These are phyloP conservation scores for Eupithecia inturbata DNA, from an alignment of 2,888 invertebrate species.

Conservation along the genomic window DNA sequence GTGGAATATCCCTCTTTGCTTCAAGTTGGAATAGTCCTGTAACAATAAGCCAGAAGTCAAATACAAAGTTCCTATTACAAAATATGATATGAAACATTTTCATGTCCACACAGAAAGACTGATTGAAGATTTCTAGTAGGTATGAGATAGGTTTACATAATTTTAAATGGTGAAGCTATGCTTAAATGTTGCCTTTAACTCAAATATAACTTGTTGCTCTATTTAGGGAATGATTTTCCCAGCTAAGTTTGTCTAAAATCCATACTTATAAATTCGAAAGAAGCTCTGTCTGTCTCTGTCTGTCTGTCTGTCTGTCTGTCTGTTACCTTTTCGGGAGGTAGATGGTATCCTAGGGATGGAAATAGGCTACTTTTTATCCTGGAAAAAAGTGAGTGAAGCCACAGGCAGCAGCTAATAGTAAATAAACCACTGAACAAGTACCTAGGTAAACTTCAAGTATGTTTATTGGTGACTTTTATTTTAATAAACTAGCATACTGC, in stretches of 20 bases:
- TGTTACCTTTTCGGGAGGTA: no score
- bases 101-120: not conserved
- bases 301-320: no score
- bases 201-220: not conserved
- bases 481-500: not conserved
- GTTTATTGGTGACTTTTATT: not conserved
- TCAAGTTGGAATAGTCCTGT: slow-evolving; percentile 65
- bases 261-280: no score
- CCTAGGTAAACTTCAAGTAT: not conserved
- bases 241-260: not conserved
- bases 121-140: no score
- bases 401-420: no score
- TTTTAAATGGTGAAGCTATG: not conserved
- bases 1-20: slow-evolving; percentile 69
- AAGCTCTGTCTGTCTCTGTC: no score
- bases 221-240: not conserved
- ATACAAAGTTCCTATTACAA: not conserved
- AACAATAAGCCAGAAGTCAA: not conserved
- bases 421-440: not conserved
- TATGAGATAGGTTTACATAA: not conserved
- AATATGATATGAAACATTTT: not conserved
- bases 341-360: no score
- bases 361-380: no score
- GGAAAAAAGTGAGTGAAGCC: no score
- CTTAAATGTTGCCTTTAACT: not conserved